Conservation (phyloP, 1,140 invertebrate species). For the Ceratina japonica region DNA sequence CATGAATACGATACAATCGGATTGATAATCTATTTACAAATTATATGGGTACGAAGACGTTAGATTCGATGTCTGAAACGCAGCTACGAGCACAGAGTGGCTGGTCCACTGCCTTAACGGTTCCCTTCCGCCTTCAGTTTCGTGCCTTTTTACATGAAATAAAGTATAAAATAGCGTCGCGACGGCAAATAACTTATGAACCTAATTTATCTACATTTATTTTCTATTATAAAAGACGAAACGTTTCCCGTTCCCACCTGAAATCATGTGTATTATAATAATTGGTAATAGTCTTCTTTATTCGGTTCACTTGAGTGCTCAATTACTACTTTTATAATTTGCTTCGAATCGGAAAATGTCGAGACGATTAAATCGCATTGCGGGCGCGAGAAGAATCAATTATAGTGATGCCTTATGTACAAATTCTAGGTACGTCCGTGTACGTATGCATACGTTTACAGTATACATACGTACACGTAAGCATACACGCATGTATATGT, state of each 20-base stretch:
- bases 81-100: slow-evolving; percentile 4
- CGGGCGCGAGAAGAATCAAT: not conserved
- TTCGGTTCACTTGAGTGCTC: not conserved
- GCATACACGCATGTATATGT: slow-evolving; percentile 12
- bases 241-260: not conserved
- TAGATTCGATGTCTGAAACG: not conserved
- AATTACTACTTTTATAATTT: not conserved
- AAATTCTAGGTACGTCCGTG: slow-evolving; percentile 48
- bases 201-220: too few species aligned
- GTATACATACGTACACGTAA: slow-evolving; percentile 5
- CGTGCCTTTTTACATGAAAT: too few species aligned
- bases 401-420: slow-evolving; percentile 6
- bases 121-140: not conserved
- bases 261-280: too few species aligned
- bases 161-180: too few species aligned
- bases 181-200: too few species aligned
- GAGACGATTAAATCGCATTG: slow-evolving; percentile 8
- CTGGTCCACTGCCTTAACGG: slow-evolving; percentile 25
- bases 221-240: too few species aligned
- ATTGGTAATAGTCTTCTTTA: not conserved
- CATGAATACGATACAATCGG: not conserved
- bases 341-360: not conserved
- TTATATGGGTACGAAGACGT: not conserved
- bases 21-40: not conserved
- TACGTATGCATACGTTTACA: slow-evolving; percentile 14